phyloP scores from a whole-genome alignment of 2,888 invertebrate species.

The Oasisia sp. region DNA sequence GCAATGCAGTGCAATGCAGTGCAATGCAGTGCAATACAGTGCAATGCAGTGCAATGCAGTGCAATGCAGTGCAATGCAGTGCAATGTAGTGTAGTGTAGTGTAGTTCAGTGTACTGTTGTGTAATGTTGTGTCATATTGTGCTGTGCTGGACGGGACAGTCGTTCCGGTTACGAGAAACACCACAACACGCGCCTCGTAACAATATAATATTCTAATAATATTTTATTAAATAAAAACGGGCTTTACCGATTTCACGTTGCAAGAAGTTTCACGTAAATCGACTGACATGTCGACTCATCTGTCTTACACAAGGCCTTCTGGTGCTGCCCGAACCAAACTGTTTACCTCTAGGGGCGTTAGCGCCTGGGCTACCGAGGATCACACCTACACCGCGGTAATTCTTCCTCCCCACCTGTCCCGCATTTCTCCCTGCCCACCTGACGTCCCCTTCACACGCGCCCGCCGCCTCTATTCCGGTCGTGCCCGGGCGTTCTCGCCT shows the following conservation, averaged over 20 bases:
- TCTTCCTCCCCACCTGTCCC: not conserved
- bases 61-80: too few relatives aligned
- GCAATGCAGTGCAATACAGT: too few relatives aligned
- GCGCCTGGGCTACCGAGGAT: not conserved
- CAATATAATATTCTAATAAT: too few relatives aligned
- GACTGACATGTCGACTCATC: not conserved
- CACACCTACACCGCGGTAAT: too few relatives aligned
- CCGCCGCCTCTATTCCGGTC: not conserved
- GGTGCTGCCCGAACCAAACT: not conserved
- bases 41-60: too few relatives aligned
- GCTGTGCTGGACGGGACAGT: too few relatives aligned
- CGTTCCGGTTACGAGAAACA: too few relatives aligned
- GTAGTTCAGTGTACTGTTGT: too few relatives aligned
- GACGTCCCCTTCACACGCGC: not conserved
- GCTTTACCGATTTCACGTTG: conserved; percentile 18
- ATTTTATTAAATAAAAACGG: not conserved
- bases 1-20: too few relatives aligned
- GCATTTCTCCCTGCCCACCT: conserved; percentile 2
- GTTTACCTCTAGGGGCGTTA: not conserved
- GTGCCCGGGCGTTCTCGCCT: not conserved
- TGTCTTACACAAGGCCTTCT: not conserved
- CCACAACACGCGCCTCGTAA: too few relatives aligned
- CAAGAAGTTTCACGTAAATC: not conserved
- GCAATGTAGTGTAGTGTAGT: too few relatives aligned
- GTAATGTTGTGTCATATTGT: too few relatives aligned